These are phyloP conservation scores for Scatophagus argus DNA, from an alignment of 2,113 vertebrate species.

Conservation along the genomic window DNA sequence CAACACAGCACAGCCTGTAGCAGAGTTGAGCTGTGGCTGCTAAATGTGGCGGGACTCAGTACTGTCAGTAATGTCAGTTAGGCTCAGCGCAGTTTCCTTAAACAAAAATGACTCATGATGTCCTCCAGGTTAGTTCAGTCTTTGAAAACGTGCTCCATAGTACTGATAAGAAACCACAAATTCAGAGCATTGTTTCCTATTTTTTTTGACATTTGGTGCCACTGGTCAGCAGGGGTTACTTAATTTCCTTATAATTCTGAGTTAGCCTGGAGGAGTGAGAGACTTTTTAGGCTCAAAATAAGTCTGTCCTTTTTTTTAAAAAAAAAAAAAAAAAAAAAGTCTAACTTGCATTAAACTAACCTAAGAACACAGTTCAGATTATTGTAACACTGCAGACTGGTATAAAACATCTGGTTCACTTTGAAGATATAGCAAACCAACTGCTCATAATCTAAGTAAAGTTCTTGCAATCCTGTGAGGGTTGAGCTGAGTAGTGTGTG, in stretches of 20 bases:
- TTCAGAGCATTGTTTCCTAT: background rate
- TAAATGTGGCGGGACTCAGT: background rate
- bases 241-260: background rate
- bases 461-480: constrained; percentile 44
- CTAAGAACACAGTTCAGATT: background rate
- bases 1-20: background rate
- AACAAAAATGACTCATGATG: background rate
- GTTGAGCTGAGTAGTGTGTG: constrained; percentile 40
- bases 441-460: constrained; percentile 43
- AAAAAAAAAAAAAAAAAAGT: too few species aligned
- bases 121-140: background rate
- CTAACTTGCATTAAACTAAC: background rate
- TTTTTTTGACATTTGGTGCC: background rate
- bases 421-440: background rate
- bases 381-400: background rate
- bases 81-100: background rate
- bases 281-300: background rate
- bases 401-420: background rate
- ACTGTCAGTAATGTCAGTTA: background rate
- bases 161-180: background rate
- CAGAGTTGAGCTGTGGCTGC: background rate
- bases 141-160: background rate
- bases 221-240: background rate
- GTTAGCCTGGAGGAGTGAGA: background rate
- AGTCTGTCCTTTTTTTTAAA: background rate